Evolutionary conservation across 2,797 vertebrate species (phyloP).

Genomic region (Eospalax fontanierii): DNA sequence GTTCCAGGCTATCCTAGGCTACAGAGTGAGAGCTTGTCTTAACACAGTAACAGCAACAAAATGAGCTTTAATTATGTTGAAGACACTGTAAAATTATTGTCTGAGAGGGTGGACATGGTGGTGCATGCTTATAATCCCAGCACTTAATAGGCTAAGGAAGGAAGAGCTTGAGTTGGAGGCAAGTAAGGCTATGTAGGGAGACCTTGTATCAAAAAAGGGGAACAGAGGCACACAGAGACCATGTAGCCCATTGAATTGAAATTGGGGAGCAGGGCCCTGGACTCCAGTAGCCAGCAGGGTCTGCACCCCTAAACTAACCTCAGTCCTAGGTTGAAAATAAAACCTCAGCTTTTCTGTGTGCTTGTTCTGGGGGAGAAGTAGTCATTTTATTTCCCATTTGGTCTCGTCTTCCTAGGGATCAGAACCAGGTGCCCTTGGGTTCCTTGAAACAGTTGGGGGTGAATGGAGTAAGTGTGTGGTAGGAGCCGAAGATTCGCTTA

Average conservation of each 20-base stretch:
- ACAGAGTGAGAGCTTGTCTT: neutral
- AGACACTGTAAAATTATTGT: neutral
- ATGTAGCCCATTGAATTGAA: neutral
- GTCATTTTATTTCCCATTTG: neutral
- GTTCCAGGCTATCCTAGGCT: neutral
- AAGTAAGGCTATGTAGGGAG: neutral
- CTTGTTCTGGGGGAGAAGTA: neutral
- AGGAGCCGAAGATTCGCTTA: neutral
- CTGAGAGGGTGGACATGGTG: neutral
- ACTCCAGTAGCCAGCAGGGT: neutral
- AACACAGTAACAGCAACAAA: too few relatives aligned
- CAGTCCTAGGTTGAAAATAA: too few relatives aligned
- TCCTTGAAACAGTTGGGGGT: neutral
- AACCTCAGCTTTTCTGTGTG: neutral
- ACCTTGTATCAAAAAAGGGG: neutral
- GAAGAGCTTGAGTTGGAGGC: neutral
- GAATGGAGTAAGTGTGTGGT: too few relatives aligned
- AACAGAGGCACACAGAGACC: neutral
- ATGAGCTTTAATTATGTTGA: neutral
- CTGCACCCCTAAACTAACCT: too few relatives aligned
- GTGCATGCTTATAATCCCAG: neutral
- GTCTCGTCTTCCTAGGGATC: neutral
- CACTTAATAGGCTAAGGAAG: neutral
- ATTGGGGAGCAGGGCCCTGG: neutral
- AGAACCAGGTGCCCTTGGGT: neutral